Evolutionary conservation across 2,113 vertebrate genomes (phyloP), one percentile per base, ranked within the genome.

Genomic region (Prunella fulvescens): DNA sequence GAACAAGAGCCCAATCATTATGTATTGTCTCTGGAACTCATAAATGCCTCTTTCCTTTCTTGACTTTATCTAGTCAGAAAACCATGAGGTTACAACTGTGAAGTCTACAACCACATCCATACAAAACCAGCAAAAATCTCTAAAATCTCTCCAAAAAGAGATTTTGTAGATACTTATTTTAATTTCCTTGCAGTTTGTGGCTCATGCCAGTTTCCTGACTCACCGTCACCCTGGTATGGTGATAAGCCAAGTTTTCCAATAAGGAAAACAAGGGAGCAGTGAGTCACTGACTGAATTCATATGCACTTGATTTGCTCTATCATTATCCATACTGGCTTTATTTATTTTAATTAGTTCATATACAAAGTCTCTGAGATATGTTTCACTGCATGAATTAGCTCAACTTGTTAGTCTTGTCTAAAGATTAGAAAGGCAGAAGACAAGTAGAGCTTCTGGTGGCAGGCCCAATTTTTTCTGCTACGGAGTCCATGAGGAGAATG

Each of bases 241-340:
- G 93, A 70, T 88, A 67, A 1, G 56, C 92, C 23, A 54, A 64
- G 85, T 88, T 96, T 94, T 96, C 93, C 94, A 92, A 92, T 79
- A 81, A 85, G 91, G 89, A 93, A 96, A 93, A 86, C 44, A 92
- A 88, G 82, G 67, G 71, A 88, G 88, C 35, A 79, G 76, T 96
- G 95, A 97, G 76, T 96, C 96, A 97, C 44, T 67, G 88, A 14
- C 79, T 94, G 85, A 48, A 94, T 93, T 94, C 53, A 16, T 81
- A 81, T 78, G 76, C 81, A 60, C 56, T 96, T 86, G 79, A 90
- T 94, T 83, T 81, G 64, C 88, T 86, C 72, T 95, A 64, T 93
- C 92, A 88, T 96, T 96, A 95, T 90, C 85, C 86, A 17, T 88
- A 45, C 84, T 71, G 90, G 3, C 83, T 93, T 92, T 88, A 61